Evolutionary conservation across 2,888 invertebrate genomes (phyloP).

Genomic region (Hedychridium roseum): DNA sequence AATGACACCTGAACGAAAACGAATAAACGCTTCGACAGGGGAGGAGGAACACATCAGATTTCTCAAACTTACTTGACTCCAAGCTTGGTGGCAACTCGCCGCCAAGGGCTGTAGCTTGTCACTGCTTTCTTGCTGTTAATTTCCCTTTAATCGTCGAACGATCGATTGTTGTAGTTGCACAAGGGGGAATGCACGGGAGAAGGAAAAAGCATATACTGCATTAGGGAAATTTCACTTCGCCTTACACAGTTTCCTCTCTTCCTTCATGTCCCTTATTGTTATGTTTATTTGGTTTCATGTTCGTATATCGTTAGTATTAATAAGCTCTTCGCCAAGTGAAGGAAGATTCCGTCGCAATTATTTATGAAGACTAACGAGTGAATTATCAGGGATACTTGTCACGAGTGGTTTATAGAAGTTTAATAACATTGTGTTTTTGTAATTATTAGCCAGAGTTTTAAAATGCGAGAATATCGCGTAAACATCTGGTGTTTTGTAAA

Average conservation of each 20-base stretch:
- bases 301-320: not conserved
- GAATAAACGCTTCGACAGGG: slow-evolving; percentile 45
- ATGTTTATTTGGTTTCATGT: not conserved
- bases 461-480: slow-evolving; percentile 38
- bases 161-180: slow-evolving; percentile 57
- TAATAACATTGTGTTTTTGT: not conserved
- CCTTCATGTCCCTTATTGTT: slow-evolving; percentile 23
- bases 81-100: slow-evolving; percentile 91
- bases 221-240: slow-evolving; percentile 52
- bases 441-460: slow-evolving; percentile 14
- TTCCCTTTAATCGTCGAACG: slow-evolving; percentile 59
- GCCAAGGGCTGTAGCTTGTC: slow-evolving; percentile 90
- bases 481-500: slow-evolving; percentile 43
- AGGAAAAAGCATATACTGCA: slow-evolving; percentile 63
- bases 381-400: no score
- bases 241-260: slow-evolving; percentile 28
- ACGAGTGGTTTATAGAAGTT: no score
- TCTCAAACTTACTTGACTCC: slow-evolving; percentile 89
- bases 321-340: not conserved
- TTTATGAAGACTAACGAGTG: no score
- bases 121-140: slow-evolving; percentile 74
- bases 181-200: slow-evolving; percentile 60
- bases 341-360: not conserved
- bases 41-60: slow-evolving; percentile 61
- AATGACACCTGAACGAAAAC: slow-evolving; percentile 46